Evolutionary conservation across 2,888 invertebrate species (phyloP).

Genomic region (Chrysodeixis includens): DNA sequence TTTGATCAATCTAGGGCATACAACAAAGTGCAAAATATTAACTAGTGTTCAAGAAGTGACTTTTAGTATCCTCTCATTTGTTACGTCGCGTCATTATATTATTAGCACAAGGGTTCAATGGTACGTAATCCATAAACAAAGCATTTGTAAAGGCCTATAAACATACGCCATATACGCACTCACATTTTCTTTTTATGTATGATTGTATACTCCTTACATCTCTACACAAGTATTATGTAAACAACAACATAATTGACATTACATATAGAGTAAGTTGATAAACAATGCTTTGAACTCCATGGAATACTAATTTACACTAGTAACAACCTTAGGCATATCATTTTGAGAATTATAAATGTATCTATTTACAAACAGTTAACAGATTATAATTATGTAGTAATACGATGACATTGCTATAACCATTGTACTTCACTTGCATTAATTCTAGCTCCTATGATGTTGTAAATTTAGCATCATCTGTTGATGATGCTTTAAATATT

Average conservation of each 20-base stretch:
- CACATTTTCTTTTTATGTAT: neutral
- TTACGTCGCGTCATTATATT: constrained; percentile 15
- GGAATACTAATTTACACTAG: too few species aligned
- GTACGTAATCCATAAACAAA: constrained; percentile 41
- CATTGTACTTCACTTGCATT: neutral
- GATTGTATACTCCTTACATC: neutral
- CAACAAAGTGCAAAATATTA: neutral
- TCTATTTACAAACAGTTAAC: too few species aligned
- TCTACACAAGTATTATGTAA: neutral
- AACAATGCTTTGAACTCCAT: neutral
- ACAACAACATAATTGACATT: neutral
- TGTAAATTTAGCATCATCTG: too few species aligned
- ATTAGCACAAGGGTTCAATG: constrained; percentile 13
- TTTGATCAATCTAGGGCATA: neutral
- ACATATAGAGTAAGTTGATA: neutral
- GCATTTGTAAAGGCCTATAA: constrained; percentile 13
- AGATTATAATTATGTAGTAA: too few species aligned
- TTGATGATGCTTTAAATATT: neutral
- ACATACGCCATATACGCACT: neutral
- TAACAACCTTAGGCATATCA: too few species aligned
- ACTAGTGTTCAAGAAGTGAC: constrained; percentile 15
- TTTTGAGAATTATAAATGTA: too few species aligned
- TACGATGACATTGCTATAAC: neutral
- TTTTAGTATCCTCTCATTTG: constrained; percentile 7
- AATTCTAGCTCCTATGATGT: neutral